phyloP scores from a whole-genome alignment of 2,113 vertebrate genomes.

The Coregonus clupeaformis region DNA sequence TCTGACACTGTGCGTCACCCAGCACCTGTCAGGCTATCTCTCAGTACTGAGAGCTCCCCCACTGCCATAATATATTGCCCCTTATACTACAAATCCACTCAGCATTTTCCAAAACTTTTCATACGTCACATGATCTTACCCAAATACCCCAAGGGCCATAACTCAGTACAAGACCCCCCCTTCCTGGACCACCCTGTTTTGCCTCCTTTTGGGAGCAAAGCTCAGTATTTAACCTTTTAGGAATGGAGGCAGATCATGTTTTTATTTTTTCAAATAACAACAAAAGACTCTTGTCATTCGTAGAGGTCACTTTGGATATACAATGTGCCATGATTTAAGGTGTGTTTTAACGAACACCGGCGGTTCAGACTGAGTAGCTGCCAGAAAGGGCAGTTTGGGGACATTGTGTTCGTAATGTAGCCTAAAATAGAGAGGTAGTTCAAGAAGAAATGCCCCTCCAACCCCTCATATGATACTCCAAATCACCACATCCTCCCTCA shows the following conservation, averaged over 20 bases:
- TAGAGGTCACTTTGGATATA: slow-evolving; percentile 60
- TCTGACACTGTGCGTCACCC: slow-evolving; percentile 76
- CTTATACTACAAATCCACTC: slow-evolving; percentile 76
- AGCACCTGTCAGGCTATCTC: slow-evolving; percentile 89
- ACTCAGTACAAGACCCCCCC: slow-evolving; percentile 66
- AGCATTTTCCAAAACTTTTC: slow-evolving; percentile 74
- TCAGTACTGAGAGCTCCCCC: slow-evolving; percentile 82
- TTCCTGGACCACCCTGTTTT: slow-evolving; percentile 54
- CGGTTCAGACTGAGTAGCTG: background rate
- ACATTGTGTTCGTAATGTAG: slow-evolving; percentile 22
- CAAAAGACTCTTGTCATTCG: slow-evolving; percentile 39
- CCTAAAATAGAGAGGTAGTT: slow-evolving; percentile 25
- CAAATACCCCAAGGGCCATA: slow-evolving; percentile 69
- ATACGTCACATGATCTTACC: slow-evolving; percentile 73
- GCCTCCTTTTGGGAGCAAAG: slow-evolving; percentile 71
- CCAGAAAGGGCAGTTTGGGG: background rate
- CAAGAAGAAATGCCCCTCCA: background rate
- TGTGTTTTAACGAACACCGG: background rate
- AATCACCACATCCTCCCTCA: slow-evolving; percentile 24
- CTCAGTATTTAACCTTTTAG: slow-evolving; percentile 33
- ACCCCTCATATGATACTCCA: slow-evolving; percentile 24
- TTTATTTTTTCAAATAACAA: slow-evolving; percentile 60
- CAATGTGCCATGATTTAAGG: slow-evolving; percentile 57
- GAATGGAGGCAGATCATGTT: slow-evolving; percentile 48
- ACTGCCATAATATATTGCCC: slow-evolving; percentile 81